Conservation (phyloP, 2,888 invertebrate species). For the Sylvicola fuscatus region DNA sequence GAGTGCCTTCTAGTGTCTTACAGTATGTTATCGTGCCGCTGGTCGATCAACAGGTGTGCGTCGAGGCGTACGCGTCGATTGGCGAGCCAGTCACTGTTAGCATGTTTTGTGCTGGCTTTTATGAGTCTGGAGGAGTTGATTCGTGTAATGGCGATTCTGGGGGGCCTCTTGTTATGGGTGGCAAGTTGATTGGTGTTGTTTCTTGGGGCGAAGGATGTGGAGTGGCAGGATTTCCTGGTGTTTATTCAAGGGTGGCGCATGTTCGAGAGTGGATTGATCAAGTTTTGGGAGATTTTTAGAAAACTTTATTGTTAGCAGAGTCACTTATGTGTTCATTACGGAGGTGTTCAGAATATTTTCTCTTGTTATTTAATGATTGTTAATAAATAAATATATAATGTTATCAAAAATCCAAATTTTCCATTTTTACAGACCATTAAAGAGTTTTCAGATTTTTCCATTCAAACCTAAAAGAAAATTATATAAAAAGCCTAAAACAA, state of each 20-base stretch:
- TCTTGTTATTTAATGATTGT: too few relatives aligned
- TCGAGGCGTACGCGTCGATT: conserved; percentile 3
- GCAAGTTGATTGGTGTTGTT: conserved; percentile 7
- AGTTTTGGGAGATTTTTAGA: too few relatives aligned
- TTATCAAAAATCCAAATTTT: too few relatives aligned
- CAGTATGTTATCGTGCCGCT: conserved; percentile 28
- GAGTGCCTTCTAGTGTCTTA: conserved; percentile 8
- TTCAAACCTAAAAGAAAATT: too few relatives aligned
- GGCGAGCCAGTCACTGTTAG: conserved; percentile 3
- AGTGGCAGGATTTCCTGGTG: conserved; percentile 6
- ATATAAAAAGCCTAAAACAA: too few relatives aligned
- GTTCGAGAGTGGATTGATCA: conserved; percentile 6
- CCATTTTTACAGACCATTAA: too few relatives aligned
- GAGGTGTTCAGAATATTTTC: too few relatives aligned
- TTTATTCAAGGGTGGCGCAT: conserved; percentile 3
- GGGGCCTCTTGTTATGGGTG: conserved; percentile 6
- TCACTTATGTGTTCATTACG: too few relatives aligned
- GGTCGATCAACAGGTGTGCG: conserved; percentile 18
- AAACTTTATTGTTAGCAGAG: too few relatives aligned
- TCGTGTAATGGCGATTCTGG: conserved; percentile 9
- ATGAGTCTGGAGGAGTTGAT: conserved; percentile 5
- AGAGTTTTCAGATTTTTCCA: too few relatives aligned
- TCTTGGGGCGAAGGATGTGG: conserved; percentile 9
- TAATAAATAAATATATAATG: too few relatives aligned
- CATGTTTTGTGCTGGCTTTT: conserved; percentile 8